Evolutionary conservation across 2,888 invertebrate species (phyloP).

Genomic region (Agrochola lychnidis): DNA sequence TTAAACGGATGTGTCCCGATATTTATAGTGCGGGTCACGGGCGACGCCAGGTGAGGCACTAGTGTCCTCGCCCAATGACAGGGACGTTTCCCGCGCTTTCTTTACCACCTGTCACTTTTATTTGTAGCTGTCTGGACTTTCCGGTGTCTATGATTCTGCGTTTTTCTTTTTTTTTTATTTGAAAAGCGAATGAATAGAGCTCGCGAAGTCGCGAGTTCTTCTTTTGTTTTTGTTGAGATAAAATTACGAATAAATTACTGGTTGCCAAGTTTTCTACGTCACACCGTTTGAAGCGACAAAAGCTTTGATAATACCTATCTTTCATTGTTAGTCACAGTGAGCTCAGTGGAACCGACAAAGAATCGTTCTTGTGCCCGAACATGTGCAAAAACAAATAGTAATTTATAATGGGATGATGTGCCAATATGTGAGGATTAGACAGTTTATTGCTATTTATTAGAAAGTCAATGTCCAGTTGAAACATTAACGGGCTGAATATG

Average conservation of each 20-base stretch:
- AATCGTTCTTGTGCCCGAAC: constrained; percentile 1
- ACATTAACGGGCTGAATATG: constrained; percentile 20
- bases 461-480: not conserved
- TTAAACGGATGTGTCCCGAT: constrained; percentile 68
- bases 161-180: constrained; percentile 26
- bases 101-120: constrained; percentile 61
- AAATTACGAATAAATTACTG: constrained; percentile 19
- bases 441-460: not conserved
- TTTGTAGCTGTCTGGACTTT: constrained; percentile 45
- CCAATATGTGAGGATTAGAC: not conserved
- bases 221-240: constrained; percentile 36
- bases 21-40: constrained; percentile 73
- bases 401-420: constrained; percentile 6
- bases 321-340: constrained; percentile 23
- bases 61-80: constrained; percentile 72
- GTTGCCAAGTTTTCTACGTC: constrained; percentile 44
- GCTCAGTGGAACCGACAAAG: constrained; percentile 7
- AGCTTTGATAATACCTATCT: not conserved
- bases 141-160: constrained; percentile 34
- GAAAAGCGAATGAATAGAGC: constrained; percentile 9
- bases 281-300: constrained; percentile 6
- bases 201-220: not conserved
- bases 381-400: not conserved
- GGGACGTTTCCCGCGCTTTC: constrained; percentile 65
- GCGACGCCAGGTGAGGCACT: constrained; percentile 69